Evolutionary conservation across 2,113 vertebrate species (phyloP).

Genomic region (Gasterosteus aculeatus): DNA sequence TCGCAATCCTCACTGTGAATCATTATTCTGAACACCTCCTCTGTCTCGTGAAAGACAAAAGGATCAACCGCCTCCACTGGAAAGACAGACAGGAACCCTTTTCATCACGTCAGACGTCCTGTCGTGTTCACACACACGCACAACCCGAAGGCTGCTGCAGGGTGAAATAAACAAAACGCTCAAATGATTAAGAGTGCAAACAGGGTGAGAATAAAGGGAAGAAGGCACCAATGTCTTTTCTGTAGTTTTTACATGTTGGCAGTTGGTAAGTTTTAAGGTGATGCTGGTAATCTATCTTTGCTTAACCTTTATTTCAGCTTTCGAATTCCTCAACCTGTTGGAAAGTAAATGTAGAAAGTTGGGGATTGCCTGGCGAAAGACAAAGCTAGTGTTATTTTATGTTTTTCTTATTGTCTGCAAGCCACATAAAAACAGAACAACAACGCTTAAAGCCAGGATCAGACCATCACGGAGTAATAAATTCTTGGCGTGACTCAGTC

Average conservation of each 20-base stretch:
- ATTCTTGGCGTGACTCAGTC: background rate
- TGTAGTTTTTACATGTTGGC: constrained; percentile 13
- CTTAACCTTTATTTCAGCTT: background rate
- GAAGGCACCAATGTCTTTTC: background rate
- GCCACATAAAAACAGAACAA: background rate
- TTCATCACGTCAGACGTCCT: constrained; percentile 11
- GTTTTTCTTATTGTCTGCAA: background rate
- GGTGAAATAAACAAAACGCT: constrained; percentile 39
- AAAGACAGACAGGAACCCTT: constrained; percentile 13
- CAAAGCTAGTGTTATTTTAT: background rate
- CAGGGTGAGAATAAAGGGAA: constrained; percentile 16
- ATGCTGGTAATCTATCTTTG: background rate
- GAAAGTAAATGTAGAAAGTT: background rate
- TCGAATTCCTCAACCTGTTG: background rate
- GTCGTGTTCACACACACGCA: background rate
- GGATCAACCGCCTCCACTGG: constrained; percentile 37
- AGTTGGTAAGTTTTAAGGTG: background rate
- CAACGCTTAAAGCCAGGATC: background rate
- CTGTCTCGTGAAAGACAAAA: constrained; percentile 35
- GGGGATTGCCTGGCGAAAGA: background rate
- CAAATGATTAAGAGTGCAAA: constrained; percentile 41
- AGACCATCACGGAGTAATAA: background rate
- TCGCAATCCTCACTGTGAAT: constrained; percentile 55
- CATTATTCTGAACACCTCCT: constrained; percentile 34
- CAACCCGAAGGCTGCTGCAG: constrained; percentile 17